Evolutionary conservation across 1,140 invertebrate species (phyloP).

Genomic region (Eurosta solidaginis): DNA sequence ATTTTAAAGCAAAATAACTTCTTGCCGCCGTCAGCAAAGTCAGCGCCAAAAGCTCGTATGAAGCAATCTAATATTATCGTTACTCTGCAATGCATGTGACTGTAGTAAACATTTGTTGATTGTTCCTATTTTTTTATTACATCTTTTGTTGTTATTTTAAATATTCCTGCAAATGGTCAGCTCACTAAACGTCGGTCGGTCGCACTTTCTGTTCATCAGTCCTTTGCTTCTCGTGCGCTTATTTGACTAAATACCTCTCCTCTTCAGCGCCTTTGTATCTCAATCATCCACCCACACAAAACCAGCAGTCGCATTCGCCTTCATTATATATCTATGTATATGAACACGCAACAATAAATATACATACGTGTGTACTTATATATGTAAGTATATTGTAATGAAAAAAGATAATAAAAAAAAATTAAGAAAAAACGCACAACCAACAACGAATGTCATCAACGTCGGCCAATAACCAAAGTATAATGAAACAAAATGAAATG

Average conservation of each 20-base stretch:
- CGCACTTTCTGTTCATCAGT: not conserved
- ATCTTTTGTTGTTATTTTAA: not conserved
- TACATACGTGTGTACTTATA: not conserved
- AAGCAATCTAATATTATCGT: not conserved
- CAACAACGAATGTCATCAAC: slow-evolving; percentile 13
- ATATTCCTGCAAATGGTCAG: not conserved
- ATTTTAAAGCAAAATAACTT: not conserved
- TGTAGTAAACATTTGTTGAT: not conserved
- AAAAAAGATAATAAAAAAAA: not conserved
- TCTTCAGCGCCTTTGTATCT: not conserved
- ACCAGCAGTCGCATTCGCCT: not conserved
- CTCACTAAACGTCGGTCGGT: not conserved
- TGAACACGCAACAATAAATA: not conserved
- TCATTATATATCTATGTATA: not conserved
- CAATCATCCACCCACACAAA: not conserved
- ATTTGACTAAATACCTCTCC: not conserved
- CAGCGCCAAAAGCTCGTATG: not conserved
- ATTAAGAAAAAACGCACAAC: not conserved
- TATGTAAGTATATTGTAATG: slow-evolving; percentile 1
- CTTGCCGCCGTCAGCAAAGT: not conserved
- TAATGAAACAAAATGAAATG: slow-evolving; percentile 21
- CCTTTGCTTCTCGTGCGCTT: slow-evolving; percentile 27
- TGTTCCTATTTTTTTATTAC: not conserved
- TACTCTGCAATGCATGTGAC: not conserved
- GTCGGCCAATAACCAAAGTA: not conserved